phyloP scores from a whole-genome alignment of 2,888 invertebrate species.

The Xestia rhomboidea region DNA sequence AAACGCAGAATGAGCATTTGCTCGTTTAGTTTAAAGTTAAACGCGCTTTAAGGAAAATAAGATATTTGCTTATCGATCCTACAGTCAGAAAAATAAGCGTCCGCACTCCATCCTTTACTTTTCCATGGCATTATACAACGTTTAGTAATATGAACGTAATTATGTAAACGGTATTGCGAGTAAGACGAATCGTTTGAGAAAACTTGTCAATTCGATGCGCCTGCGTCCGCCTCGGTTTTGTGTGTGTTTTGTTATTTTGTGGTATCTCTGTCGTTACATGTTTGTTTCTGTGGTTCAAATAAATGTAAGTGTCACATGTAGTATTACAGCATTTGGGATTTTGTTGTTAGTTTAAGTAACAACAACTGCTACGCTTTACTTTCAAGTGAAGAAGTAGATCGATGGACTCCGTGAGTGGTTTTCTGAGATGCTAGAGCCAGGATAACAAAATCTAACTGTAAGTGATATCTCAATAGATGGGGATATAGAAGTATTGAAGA shows the following conservation, averaged over 20 bases:
- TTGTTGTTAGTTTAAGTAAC: neutral
- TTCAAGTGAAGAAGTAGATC: too few species aligned
- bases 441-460: neutral
- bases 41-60: neutral
- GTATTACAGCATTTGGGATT: neutral
- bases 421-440: neutral
- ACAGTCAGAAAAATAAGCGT: neutral
- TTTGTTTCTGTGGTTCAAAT: neutral
- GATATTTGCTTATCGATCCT: neutral
- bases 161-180: constrained; percentile 63
- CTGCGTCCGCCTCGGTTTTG: constrained; percentile 33
- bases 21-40: neutral
- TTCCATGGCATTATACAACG: constrained; percentile 21
- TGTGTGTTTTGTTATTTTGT: constrained; percentile 22
- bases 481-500: neutral
- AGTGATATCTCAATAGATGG: neutral
- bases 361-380: neutral
- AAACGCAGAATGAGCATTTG: neutral
- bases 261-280: constrained; percentile 20
- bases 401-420: neutral
- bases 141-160: constrained; percentile 57
- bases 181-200: constrained; percentile 58
- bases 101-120: constrained; percentile 23
- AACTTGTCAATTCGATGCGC: constrained; percentile 53
- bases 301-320: neutral